Conservation (phyloP, 1,140 invertebrate genomes). For the Pararge aegeria region DNA sequence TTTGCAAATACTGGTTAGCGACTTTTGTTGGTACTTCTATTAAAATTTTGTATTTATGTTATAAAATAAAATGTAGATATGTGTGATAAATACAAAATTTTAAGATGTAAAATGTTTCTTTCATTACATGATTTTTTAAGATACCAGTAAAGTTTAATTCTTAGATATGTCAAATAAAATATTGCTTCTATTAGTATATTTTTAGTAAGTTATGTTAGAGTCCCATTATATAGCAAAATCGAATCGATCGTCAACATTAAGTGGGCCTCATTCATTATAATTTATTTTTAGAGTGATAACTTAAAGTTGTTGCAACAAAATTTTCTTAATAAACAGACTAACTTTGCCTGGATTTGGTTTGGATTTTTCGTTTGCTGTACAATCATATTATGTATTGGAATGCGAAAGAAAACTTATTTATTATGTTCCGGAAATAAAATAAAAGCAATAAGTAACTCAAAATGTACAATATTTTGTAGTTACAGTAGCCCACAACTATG, state of each 20-base stretch:
- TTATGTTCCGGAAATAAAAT: background rate
- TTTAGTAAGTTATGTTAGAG: constrained; percentile 74
- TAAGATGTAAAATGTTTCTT: constrained; percentile 74
- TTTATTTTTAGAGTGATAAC: constrained; percentile 75
- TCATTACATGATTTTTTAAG: constrained; percentile 66
- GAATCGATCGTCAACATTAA: constrained; percentile 54
- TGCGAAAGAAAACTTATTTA: background rate
- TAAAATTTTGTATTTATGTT: constrained; percentile 82
- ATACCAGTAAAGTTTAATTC: constrained; percentile 65
- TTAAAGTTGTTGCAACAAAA: constrained; percentile 74
- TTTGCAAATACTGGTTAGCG: constrained; percentile 76
- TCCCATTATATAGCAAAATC: constrained; percentile 64
- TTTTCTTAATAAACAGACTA: constrained; percentile 77
- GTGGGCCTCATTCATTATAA: constrained; percentile 69
- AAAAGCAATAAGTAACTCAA: background rate
- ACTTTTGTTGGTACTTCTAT: constrained; percentile 76
- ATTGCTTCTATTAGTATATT: constrained; percentile 76
- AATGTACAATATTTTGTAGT: background rate
- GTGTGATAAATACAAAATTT: constrained; percentile 81
- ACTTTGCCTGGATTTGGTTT: constrained; percentile 71
- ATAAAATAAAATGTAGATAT: constrained; percentile 80
- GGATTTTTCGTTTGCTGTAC: constrained; percentile 46
- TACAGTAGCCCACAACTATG: background rate
- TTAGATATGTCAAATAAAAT: constrained; percentile 65
- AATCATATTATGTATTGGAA: constrained; percentile 9